Conservation (phyloP, 2,888 invertebrate species). For the Tupiocoris notatus region DNA sequence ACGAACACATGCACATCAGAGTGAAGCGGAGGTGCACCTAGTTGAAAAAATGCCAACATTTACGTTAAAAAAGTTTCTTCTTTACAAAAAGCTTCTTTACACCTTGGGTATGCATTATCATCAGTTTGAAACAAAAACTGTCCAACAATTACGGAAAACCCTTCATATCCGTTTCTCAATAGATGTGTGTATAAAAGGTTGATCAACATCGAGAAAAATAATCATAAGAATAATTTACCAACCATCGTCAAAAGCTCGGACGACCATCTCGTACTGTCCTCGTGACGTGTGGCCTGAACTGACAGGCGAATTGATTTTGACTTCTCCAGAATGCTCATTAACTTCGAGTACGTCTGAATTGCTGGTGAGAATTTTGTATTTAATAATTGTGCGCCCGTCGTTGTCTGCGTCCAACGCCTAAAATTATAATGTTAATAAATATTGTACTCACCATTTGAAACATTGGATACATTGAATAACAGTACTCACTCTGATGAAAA, state of each 20-base stretch:
- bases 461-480: not conserved
- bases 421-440: not conserved
- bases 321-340: slow-evolving; percentile 69
- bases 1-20: slow-evolving; percentile 67
- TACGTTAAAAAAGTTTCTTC: too few species aligned
- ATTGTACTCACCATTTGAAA: not conserved
- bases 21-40: slow-evolving; percentile 64
- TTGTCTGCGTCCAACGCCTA: slow-evolving; percentile 73
- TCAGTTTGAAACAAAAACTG: too few species aligned
- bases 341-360: slow-evolving; percentile 60
- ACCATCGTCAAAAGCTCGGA: slow-evolving; percentile 72
- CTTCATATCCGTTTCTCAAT: too few species aligned
- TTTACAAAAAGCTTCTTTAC: too few species aligned
- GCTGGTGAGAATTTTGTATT: slow-evolving; percentile 55
- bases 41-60: too few species aligned
- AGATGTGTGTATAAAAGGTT: too few species aligned
- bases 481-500: slow-evolving; percentile 64
- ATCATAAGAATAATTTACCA: too few species aligned
- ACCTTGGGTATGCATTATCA: too few species aligned
- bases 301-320: slow-evolving; percentile 64
- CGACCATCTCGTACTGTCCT: slow-evolving; percentile 68
- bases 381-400: slow-evolving; percentile 68
- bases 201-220: too few species aligned
- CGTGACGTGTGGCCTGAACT: slow-evolving; percentile 72
- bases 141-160: too few species aligned